phyloP scores from a whole-genome alignment of 2,888 invertebrate genomes.

The Labia minor region DNA sequence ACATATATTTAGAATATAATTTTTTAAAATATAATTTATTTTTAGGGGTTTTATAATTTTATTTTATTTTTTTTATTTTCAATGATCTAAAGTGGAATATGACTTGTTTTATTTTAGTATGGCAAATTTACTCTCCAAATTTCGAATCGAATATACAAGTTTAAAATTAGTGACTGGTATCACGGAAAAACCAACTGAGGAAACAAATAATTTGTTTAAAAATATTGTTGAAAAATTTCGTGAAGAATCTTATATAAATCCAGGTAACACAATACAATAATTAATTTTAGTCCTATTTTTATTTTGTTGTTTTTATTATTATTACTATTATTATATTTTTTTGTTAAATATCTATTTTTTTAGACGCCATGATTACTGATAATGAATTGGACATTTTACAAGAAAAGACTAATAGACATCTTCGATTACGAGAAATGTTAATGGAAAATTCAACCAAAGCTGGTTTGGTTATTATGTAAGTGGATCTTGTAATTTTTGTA shows the following conservation, averaged over 20 bases:
- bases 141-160: slow-evolving; percentile 86
- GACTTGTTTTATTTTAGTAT: no score
- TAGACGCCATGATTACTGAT: slow-evolving; percentile 58
- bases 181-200: slow-evolving; percentile 64
- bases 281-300: no score
- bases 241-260: slow-evolving; percentile 30
- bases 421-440: slow-evolving; percentile 80
- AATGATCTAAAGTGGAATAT: no score
- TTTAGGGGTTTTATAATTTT: no score
- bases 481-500: no score
- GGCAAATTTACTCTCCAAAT: slow-evolving; percentile 84
- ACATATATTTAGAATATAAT: no score
- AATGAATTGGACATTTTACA: slow-evolving; percentile 60
- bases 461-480: slow-evolving; percentile 89
- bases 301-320: slow-evolving; percentile 19
- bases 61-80: no score
- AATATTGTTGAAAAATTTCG: slow-evolving; percentile 58
- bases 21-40: no score
- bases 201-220: slow-evolving; percentile 63
- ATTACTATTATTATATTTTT: slow-evolving; percentile 14
- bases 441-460: slow-evolving; percentile 77
- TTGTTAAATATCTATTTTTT: slow-evolving; percentile 17
- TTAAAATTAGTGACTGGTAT: slow-evolving; percentile 86
- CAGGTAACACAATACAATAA: slow-evolving; percentile 13
- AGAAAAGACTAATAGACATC: slow-evolving; percentile 82